phyloP scores from a whole-genome alignment of 2,888 invertebrate species.

The Pseudoips prasinana region DNA sequence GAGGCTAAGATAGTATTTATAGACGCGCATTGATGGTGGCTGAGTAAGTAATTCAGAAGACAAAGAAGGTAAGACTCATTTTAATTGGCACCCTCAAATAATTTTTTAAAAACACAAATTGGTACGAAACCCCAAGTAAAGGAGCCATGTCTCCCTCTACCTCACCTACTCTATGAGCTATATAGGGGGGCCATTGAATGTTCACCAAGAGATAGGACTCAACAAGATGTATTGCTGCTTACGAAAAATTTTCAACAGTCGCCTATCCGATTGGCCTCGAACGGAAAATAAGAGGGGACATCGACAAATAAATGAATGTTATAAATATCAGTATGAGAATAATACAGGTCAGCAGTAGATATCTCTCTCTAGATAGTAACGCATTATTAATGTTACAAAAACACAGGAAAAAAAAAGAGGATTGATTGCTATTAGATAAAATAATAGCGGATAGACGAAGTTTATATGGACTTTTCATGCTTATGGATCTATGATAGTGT shows the following conservation, averaged over 20 bases:
- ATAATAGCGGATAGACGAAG: conserved; percentile 56
- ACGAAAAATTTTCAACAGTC: conserved; percentile 81
- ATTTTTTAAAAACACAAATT: no score
- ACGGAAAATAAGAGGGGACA: conserved; percentile 82
- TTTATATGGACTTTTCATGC: conserved; percentile 43
- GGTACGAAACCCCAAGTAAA: no score
- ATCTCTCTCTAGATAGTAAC: conserved; percentile 68
- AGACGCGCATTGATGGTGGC: no score
- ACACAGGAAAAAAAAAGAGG: conserved; percentile 68
- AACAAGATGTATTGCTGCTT: conserved; percentile 81
- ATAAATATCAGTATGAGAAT: conserved; percentile 81
- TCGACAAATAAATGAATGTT: conserved; percentile 76
- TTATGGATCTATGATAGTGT: no score
- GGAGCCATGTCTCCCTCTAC: not conserved
- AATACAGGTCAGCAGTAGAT: conserved; percentile 83
- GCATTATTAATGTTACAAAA: conserved; percentile 78
- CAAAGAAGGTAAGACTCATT: no score
- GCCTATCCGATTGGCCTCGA: conserved; percentile 78
- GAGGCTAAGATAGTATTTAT: no score
- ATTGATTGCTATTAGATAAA: conserved; percentile 64
- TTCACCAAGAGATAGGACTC: conserved; percentile 79
- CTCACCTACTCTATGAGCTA: conserved; percentile 46
- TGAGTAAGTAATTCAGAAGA: no score
- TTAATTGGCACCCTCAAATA: no score
- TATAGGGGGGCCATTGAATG: conserved; percentile 77